Evolutionary conservation across 2,797 vertebrate genomes (phyloP).

Genomic region (Sternarchorhynchus goeldii): DNA sequence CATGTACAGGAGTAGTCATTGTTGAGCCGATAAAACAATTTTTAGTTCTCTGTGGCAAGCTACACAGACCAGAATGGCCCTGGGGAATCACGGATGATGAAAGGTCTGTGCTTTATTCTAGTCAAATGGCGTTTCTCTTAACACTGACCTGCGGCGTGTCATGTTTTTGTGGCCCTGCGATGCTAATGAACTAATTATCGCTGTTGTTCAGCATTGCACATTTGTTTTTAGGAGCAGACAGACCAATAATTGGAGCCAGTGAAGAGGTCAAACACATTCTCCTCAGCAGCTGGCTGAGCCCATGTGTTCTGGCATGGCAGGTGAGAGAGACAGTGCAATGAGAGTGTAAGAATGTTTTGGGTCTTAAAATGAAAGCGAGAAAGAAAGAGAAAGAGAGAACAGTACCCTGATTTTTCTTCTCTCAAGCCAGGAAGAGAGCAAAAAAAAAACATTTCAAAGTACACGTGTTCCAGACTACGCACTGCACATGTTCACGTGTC

Average conservation of each 20-base stretch:
- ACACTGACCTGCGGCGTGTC: background rate
- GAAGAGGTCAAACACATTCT: no score
- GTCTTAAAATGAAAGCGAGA: background rate
- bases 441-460: background rate
- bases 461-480: background rate
- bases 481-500: background rate
- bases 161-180: background rate
- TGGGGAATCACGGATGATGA: constrained; percentile 16
- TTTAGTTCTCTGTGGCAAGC: constrained; percentile 12
- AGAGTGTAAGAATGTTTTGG: no score
- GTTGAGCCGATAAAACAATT: constrained; percentile 30
- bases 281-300: no score
- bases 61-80: constrained; percentile 12
- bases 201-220: background rate
- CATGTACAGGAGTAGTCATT: background rate
- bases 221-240: no score
- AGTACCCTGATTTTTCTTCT: background rate
- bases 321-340: no score
- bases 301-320: no score
- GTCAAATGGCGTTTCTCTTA: constrained; percentile 12
- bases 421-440: background rate
- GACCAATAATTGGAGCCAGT: no score
- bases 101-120: constrained; percentile 3
- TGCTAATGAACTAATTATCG: constrained; percentile 31
- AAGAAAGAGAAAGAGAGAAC: constrained; percentile 22